Evolutionary conservation across 2,888 invertebrate species (phyloP).

Genomic region (Latrodectus hesperus): DNA sequence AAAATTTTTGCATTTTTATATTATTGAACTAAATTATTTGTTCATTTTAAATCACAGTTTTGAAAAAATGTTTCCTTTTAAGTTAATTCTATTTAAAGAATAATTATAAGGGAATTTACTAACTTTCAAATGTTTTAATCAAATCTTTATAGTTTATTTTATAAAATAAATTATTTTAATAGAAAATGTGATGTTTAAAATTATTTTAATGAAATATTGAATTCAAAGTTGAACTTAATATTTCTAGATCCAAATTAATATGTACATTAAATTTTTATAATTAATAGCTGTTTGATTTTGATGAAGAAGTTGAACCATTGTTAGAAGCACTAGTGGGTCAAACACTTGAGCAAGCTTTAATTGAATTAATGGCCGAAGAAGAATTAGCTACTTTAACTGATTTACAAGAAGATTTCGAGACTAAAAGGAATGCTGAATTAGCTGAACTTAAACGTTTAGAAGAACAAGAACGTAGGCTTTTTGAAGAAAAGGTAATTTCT

Average conservation of each 20-base stretch:
- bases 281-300: conserved; percentile 88
- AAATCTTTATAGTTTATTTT: too few relatives aligned
- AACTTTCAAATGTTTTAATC: too few relatives aligned
- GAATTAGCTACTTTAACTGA: conserved; percentile 87
- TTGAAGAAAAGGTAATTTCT: conserved; percentile 80
- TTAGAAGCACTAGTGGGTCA: conserved; percentile 91
- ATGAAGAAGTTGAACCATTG: conserved; percentile 91
- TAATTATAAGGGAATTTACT: too few relatives aligned
- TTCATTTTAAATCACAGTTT: background rate
- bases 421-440: conserved; percentile 86
- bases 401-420: conserved; percentile 84
- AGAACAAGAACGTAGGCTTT: conserved; percentile 83
- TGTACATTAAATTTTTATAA: conserved; percentile 24
- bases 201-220: too few relatives aligned
- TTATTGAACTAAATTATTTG: background rate
- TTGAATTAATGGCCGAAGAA: conserved; percentile 94
- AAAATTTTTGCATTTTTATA: background rate
- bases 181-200: too few relatives aligned
- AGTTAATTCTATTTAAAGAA: too few relatives aligned
- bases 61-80: background rate
- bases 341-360: conserved; percentile 89
- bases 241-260: too few relatives aligned
- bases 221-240: too few relatives aligned
- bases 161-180: too few relatives aligned
- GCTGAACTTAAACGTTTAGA: conserved; percentile 88